Evolutionary conservation across 2,888 invertebrate species (phyloP).

Genomic region (Lepidochitona cinerea): DNA sequence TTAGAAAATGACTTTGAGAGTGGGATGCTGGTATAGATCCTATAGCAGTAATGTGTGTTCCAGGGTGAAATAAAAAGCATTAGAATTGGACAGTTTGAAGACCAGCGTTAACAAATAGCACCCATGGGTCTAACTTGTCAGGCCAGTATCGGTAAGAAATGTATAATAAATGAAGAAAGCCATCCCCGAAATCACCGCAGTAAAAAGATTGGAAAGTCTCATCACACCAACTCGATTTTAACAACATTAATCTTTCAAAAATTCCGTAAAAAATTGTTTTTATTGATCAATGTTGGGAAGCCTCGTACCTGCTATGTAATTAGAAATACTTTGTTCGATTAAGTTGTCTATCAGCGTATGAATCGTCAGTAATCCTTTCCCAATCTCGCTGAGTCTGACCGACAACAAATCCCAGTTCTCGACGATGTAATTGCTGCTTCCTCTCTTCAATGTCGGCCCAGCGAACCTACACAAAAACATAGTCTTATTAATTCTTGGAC

Average conservation of each 20-base stretch:
- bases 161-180: background rate
- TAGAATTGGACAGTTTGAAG: no score
- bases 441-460: conserved; percentile 98
- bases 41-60: no score
- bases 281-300: background rate
- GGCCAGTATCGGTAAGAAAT: no score
- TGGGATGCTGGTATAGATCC: no score
- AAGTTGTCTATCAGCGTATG: conserved; percentile 89
- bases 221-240: background rate
- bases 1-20: no score
- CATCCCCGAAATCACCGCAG: background rate
- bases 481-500: conserved; percentile 88
- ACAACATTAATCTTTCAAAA: background rate
- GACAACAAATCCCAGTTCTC: conserved; percentile 96
- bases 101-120: no score
- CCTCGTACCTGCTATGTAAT: background rate
- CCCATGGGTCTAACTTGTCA: no score
- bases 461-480: conserved; percentile 80
- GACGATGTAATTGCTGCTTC: conserved; percentile 91
- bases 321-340: conserved; percentile 88
- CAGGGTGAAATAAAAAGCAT: no score
- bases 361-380: conserved; percentile 92
- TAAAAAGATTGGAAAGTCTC: background rate
- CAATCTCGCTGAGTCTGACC: conserved; percentile 97
- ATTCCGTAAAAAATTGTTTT: background rate